Evolutionary conservation across 2,797 vertebrate genomes (phyloP).

Genomic region (Leuciscus waleckii): DNA sequence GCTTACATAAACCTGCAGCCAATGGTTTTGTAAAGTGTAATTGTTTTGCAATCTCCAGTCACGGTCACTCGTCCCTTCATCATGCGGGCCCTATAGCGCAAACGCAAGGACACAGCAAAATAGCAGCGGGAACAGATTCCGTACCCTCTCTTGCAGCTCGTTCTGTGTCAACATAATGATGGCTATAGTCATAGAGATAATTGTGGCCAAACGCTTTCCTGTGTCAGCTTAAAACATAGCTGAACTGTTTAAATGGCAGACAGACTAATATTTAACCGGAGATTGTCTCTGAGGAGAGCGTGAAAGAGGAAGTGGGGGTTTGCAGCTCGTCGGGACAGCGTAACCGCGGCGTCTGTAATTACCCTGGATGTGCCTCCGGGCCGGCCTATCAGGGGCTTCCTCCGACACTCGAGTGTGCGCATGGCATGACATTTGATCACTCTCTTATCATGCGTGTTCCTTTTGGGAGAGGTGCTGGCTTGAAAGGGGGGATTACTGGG

Average conservation of each 20-base stretch:
- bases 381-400: conserved; percentile 36
- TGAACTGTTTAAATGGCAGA: conserved; percentile 32
- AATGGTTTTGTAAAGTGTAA: conserved; percentile 24
- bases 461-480: conserved; percentile 45
- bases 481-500: conserved; percentile 50
- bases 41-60: conserved; percentile 39
- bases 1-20: conserved; percentile 8
- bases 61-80: conserved; percentile 8
- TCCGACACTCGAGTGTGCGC: conserved; percentile 7
- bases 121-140: conserved; percentile 14
- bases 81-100: neutral
- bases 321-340: conserved; percentile 1
- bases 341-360: conserved; percentile 42
- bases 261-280: conserved; percentile 47
- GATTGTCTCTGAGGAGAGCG: conserved; percentile 36
- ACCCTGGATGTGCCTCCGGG: conserved; percentile 37
- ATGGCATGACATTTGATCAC: conserved; percentile 50
- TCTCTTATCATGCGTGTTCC: conserved; percentile 50
- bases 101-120: conserved; percentile 21
- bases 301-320: conserved; percentile 5
- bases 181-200: conserved; percentile 53
- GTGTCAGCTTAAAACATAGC: conserved; percentile 57
- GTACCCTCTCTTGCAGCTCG: neutral
- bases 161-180: conserved; percentile 50
- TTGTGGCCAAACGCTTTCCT: conserved; percentile 53